A percentile compares a stretch with the other conserved stretches of the same genome.
Evolutionary conservation across 2,888 invertebrate species (phyloP).

Genomic region (Nemoura dubitans): DNA sequence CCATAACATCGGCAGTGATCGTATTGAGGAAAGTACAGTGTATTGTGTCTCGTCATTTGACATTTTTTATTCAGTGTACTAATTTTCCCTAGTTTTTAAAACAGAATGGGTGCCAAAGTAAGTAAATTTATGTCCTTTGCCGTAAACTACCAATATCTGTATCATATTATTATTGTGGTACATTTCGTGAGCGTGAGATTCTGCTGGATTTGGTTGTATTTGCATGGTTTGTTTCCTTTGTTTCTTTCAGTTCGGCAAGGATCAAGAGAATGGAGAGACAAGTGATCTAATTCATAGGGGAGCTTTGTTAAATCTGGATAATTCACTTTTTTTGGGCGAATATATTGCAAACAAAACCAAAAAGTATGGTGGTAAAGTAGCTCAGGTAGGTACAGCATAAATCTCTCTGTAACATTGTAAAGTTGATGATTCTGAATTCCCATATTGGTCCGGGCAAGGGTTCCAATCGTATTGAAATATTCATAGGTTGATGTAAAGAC

Average conservation of each 20-base stretch:
- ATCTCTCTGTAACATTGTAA: no score
- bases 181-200: no score
- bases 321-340: slow-evolving; percentile 20
- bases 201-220: background rate
- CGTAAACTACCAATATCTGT: no score
- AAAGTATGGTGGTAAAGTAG: slow-evolving; percentile 31
- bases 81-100: no score
- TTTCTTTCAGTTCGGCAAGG: background rate
- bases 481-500: slow-evolving; percentile 69
- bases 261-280: background rate
- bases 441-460: no score
- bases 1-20: no score
- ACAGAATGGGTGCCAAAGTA: background rate
- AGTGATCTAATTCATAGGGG: background rate
- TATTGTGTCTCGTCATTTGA: no score
- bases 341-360: slow-evolving; percentile 30
- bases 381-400: no score
- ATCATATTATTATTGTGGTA: no score
- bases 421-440: no score
- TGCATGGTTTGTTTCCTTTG: background rate
- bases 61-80: no score
- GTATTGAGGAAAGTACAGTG: no score
- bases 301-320: background rate
- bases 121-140: background rate
- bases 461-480: background rate